phyloP scores from a whole-genome alignment of 1,140 invertebrate species.

The Muscidifurax raptorellus region DNA sequence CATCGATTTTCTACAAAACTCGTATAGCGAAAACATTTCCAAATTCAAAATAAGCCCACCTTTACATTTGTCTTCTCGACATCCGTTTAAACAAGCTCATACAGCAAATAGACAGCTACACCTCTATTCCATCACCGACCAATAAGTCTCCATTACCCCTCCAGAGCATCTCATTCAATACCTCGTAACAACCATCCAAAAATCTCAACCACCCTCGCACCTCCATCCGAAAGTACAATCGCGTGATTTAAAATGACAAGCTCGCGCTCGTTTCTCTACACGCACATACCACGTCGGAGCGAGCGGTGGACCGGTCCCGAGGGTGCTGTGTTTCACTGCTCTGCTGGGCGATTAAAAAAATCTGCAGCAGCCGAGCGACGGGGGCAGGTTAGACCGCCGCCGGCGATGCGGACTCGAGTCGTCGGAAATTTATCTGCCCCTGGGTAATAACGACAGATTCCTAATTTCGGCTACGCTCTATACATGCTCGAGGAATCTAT shows the following conservation, averaged over 20 bases:
- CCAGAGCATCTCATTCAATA: neutral
- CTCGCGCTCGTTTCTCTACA: conserved; percentile 43
- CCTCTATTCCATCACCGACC: conserved; percentile 23
- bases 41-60: too few species aligned
- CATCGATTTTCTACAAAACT: too few species aligned
- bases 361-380: neutral
- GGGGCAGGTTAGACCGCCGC: conserved; percentile 39
- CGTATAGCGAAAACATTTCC: too few species aligned
- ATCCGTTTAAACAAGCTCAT: neutral
- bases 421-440: conserved; percentile 66
- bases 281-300: neutral
- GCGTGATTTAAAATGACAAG: conserved; percentile 72
- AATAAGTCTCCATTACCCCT: conserved; percentile 45
- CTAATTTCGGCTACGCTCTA: conserved; percentile 19
- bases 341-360: conserved; percentile 49
- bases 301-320: conserved; percentile 52
- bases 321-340: conserved; percentile 69
- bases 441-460: conserved; percentile 53
- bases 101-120: neutral
- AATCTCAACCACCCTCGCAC: neutral
- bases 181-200: neutral
- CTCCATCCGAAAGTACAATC: neutral
- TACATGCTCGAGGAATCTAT: neutral
- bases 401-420: conserved; percentile 61
- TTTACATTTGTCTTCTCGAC: neutral